phyloP scores from a whole-genome alignment of 2,797 vertebrate genomes.

The Sebastiscus albofasciatus region DNA sequence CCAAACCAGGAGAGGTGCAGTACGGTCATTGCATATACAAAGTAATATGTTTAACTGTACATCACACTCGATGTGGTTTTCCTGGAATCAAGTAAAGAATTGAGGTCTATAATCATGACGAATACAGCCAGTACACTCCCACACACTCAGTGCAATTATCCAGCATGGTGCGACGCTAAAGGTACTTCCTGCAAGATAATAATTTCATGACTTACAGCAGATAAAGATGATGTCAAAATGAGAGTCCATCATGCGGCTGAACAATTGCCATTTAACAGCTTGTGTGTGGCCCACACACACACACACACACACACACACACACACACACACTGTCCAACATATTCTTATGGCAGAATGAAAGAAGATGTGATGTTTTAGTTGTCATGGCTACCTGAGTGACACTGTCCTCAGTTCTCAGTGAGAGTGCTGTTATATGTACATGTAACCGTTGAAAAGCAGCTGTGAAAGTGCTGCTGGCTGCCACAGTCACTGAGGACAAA shows the following conservation, averaged over 20 bases:
- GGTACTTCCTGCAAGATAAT: constrained; percentile 48
- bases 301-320: neutral
- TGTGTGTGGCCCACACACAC: neutral
- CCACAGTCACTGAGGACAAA: neutral
- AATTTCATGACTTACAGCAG: constrained; percentile 56
- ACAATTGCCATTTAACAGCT: constrained; percentile 44
- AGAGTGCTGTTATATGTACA: constrained; percentile 21
- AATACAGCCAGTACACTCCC: constrained; percentile 49
- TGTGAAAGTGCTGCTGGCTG: neutral
- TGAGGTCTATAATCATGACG: constrained; percentile 50
- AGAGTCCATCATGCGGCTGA: constrained; percentile 28
- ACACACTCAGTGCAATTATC: constrained; percentile 57
- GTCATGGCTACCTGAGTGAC: constrained; percentile 61
- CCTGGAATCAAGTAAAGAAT: constrained; percentile 29
- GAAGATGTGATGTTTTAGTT: constrained; percentile 54
- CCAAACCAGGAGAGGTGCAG: constrained; percentile 83
- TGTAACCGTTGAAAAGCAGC: constrained; percentile 13
- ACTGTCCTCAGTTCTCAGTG: constrained; percentile 24
- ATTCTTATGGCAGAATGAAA: constrained; percentile 42
- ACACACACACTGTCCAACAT: neutral
- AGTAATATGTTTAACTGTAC: constrained; percentile 24
- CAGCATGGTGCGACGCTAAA: constrained; percentile 42
- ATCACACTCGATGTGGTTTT: neutral
- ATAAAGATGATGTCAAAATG: constrained; percentile 38
- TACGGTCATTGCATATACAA: neutral